These are phyloP conservation scores for Caenorhabditis sinica DNA, from an alignment of 2,888 invertebrate species.

Conservation along the genomic window DNA sequence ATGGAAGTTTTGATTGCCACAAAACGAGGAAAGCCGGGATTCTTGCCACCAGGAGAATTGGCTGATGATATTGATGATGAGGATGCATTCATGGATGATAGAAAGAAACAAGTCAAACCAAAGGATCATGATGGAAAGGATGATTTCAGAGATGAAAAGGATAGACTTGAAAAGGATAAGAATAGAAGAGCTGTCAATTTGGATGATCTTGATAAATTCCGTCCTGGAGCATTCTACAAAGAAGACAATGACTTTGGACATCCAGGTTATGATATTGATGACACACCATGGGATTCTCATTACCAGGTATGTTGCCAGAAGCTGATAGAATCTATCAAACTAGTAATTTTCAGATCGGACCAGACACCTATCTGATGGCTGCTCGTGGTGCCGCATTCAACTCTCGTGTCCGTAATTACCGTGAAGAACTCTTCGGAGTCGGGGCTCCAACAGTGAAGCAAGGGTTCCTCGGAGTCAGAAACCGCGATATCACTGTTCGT, in stretches of 20 bases:
- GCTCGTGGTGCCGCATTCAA: conserved; percentile 95
- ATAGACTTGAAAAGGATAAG: conserved; percentile 77
- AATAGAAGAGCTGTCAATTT: conserved; percentile 67
- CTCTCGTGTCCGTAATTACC: conserved; percentile 85
- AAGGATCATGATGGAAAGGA: conserved; percentile 63
- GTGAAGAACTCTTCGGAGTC: conserved; percentile 80
- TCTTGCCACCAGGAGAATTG: conserved; percentile 72
- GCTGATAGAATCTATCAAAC: background rate
- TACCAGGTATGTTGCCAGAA: conserved; percentile 67
- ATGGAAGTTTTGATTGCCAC: conserved; percentile 83
- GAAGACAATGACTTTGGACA: conserved; percentile 73
- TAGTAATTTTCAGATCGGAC: conserved; percentile 92
- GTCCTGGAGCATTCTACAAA: conserved; percentile 79
- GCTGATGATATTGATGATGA: conserved; percentile 76
- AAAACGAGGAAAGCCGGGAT: conserved; percentile 78
- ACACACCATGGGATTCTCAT: conserved; percentile 86
- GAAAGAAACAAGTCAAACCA: conserved; percentile 66
- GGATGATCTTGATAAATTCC: conserved; percentile 74
- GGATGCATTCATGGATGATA: conserved; percentile 74
- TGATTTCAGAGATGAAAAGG: conserved; percentile 75
- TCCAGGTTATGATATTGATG: conserved; percentile 80
- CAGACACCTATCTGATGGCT: conserved; percentile 96
- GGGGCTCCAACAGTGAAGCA: conserved; percentile 78
- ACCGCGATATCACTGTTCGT: conserved; percentile 82
- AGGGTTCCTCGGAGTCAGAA: conserved; percentile 81